A percentile compares a stretch with the other conserved stretches of the same genome.
Conservation (phyloP, 2,113 vertebrate species). For the Harpagus bidentatus region DNA sequence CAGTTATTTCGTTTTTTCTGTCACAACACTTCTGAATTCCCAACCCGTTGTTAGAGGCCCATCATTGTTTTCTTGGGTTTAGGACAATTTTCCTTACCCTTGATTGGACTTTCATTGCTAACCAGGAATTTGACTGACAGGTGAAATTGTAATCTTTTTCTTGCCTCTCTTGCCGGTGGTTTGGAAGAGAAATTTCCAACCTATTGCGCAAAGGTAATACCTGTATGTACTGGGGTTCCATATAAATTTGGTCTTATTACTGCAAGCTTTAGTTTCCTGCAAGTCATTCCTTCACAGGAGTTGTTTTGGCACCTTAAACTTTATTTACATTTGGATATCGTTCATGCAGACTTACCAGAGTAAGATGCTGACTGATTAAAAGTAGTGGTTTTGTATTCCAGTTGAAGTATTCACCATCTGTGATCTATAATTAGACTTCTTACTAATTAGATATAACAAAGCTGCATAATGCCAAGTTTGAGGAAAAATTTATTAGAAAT, state of each 20-base stretch:
- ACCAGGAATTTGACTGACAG: not conserved
- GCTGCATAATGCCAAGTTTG: not conserved
- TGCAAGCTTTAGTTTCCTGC: not conserved
- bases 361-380: not conserved
- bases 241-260: not conserved
- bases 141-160: not conserved
- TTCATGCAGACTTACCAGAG: not conserved
- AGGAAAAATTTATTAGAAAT: not conserved
- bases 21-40: not conserved
- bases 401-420: not conserved
- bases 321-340: conserved; percentile 6
- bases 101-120: not conserved
- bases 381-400: not conserved
- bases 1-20: not conserved
- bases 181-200: not conserved
- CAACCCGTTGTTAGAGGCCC: not conserved
- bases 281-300: not conserved
- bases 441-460: not conserved
- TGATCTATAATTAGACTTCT: not conserved
- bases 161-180: not conserved
- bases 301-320: not conserved
- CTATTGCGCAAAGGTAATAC: fast-evolving
- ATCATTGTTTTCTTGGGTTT: not conserved
- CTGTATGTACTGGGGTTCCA: not conserved
- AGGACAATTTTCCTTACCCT: not conserved